A percentile compares a stretch with the other conserved stretches of the same genome.
Evolutionary conservation across 2,797 vertebrate genomes (phyloP).

Genomic region (Onychomys leucogaster): DNA sequence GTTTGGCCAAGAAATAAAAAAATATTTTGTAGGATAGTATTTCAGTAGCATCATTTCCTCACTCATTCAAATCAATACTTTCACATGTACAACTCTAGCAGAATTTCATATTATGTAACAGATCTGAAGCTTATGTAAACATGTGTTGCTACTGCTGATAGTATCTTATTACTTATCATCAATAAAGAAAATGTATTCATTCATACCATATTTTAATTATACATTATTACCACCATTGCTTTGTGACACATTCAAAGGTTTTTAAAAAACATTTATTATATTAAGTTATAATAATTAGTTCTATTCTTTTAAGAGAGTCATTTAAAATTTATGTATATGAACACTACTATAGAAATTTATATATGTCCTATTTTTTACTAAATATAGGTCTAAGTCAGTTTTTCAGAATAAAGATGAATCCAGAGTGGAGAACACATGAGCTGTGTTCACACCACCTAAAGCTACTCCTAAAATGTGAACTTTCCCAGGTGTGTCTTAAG

Average conservation of each 20-base stretch:
- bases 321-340: neutral
- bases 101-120: neutral
- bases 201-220: neutral
- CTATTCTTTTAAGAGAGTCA: neutral
- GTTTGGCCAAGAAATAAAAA: neutral
- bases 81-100: neutral
- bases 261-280: neutral
- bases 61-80: neutral
- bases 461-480: neutral
- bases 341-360: neutral
- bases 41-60: neutral
- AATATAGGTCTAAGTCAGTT: neutral
- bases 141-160: neutral
- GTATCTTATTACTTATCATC: neutral
- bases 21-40: neutral
- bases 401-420: neutral
- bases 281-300: neutral
- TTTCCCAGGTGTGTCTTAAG: neutral
- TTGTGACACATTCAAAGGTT: neutral
- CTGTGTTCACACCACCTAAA: neutral
- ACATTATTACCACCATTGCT: neutral
- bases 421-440: neutral
- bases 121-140: neutral
- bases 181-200: neutral
- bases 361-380: neutral